Conservation (phyloP, 2,113 vertebrate genomes). For the Dasyprocta punctata region DNA sequence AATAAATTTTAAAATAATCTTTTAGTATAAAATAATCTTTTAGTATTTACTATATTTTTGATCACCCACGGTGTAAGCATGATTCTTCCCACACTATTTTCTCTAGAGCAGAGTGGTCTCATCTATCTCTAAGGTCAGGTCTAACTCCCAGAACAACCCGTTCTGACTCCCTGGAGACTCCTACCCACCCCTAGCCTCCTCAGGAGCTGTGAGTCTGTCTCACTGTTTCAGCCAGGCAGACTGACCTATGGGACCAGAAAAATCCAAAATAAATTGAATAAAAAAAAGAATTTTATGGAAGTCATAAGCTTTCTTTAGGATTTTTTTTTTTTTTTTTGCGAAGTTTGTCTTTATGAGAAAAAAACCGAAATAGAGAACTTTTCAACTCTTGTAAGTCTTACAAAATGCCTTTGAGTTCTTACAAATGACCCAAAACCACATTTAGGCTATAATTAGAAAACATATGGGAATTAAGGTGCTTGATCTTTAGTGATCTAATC, state of each 20-base stretch:
- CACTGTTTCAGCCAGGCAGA: neutral
- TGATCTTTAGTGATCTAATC: slow-evolving; percentile 25
- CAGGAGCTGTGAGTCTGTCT: neutral
- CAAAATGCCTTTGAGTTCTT: neutral
- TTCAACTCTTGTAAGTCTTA: neutral
- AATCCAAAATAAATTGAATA: neutral
- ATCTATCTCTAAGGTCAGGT: no score
- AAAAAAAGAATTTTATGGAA: neutral
- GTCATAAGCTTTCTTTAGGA: neutral
- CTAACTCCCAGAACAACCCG: neutral
- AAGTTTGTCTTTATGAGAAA: slow-evolving; percentile 35
- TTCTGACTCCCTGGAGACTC: neutral
- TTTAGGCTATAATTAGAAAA: slow-evolving; percentile 36
- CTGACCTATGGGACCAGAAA: neutral
- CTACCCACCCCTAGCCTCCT: neutral
- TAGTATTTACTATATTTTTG: neutral
- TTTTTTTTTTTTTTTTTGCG: slow-evolving; percentile 8
- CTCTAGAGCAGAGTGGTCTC: neutral
- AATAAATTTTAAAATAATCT: neutral
- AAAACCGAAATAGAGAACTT: neutral
- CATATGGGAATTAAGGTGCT: neutral
- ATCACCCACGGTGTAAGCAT: neutral
- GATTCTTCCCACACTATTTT: neutral
- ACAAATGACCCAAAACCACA: neutral
- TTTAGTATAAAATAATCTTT: no score